Evolutionary conservation across 1,140 invertebrate species (phyloP), one percentile per base, ranked within the genome.

Genomic region (Pogonus chalceus): DNA sequence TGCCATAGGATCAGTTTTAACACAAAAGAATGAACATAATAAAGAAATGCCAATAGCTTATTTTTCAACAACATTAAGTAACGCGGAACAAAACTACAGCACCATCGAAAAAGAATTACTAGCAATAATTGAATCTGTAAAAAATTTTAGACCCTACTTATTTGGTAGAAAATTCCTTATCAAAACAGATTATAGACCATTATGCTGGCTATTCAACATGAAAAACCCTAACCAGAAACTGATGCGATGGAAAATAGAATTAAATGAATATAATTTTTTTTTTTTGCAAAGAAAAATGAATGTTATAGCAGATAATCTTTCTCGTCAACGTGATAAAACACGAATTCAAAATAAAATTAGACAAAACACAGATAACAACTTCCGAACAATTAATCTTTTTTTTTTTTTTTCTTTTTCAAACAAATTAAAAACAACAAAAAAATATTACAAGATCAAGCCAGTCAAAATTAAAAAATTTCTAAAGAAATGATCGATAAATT

Each of bases 91-190:
- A 35, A 62, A 60, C 56, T 65, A 66, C 53, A 50, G 53, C 3
- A 61, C 60, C 2, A 64, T 58, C 2, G 63, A 68, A 55, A 61
- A 63, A 47, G 64, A 69, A 60, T 51, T 64, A 7, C 39, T 68
- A 23, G 64, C 60, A 10, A 63, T 67, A 18, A 59, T 76, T n/a
- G 68, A 64, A 61, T 68, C 68, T 3, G 62, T 73, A 7, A 64
- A 69, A 51, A 57, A 71, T 52, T 74, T 72, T 47, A 35, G 63
- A 23, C 62, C 62, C 10, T 68, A 68, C 54, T 26, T 68, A 12
- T 63, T 58, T 35, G 66, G 65, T 20, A 56, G 37, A 51, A 59
- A 62, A 53, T 66, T 68, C 51, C 50, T 43, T 35, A 58, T 64
- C 12, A 37, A 56, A 16, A 61, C 57, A 3, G 64, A 68, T 51